A percentile compares a stretch with the other conserved stretches of the same genome.
phyloP scores from a whole-genome alignment of 2,797 vertebrate genomes.

The Dromococcyx pavoninus region DNA sequence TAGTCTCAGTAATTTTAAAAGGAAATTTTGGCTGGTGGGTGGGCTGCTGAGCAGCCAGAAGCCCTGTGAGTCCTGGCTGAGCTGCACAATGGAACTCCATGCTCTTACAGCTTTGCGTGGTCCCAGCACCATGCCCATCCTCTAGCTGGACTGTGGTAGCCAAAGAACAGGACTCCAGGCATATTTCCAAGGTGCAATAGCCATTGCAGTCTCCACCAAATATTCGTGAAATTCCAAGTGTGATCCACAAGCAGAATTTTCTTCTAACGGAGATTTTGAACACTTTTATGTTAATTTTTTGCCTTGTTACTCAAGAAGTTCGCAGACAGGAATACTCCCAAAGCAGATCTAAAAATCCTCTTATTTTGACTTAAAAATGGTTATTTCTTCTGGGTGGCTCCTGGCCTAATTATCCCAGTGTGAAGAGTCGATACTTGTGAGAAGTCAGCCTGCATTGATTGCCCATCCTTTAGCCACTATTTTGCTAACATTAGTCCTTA shows the following conservation, averaged over 20 bases:
- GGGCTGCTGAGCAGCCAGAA: neutral
- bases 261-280: neutral
- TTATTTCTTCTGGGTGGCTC: neutral
- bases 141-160: neutral
- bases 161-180: neutral
- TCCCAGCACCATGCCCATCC: neutral
- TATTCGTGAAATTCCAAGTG: neutral
- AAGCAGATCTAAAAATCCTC: neutral
- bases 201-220: neutral
- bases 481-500: neutral
- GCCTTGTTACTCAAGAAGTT: neutral
- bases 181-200: neutral
- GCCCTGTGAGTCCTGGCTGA: neutral
- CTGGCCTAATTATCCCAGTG: neutral
- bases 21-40: neutral
- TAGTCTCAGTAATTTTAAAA: neutral
- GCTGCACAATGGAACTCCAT: rapidly evolving
- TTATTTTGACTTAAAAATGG: neutral
- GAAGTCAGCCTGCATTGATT: neutral
- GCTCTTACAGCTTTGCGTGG: neutral
- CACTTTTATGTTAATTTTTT: neutral
- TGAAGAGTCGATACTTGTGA: neutral
- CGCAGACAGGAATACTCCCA: neutral
- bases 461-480: neutral
- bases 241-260: neutral